Evolutionary conservation across 2,888 invertebrate genomes (phyloP).

Genomic region (Lycaena phlaeas): DNA sequence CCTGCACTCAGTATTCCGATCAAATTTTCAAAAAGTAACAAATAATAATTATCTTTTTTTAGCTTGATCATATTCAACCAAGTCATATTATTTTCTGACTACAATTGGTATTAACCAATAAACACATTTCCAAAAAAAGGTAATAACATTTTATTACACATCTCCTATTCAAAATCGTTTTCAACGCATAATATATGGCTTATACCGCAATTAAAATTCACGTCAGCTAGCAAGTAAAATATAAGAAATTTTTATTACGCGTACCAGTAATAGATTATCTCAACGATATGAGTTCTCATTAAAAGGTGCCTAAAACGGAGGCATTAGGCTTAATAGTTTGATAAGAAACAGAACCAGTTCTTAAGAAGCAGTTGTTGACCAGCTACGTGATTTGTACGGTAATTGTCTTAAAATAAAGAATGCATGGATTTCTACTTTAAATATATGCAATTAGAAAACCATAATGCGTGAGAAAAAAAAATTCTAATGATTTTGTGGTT

Average conservation of each 20-base stretch:
- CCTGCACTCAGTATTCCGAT: too few species aligned
- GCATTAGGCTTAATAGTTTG: slow-evolving; percentile 24
- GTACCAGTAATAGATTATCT: slow-evolving; percentile 9
- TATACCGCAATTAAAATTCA: not conserved
- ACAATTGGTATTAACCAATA: too few species aligned
- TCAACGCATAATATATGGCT: not conserved
- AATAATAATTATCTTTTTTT: too few species aligned
- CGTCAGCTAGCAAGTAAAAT: not conserved
- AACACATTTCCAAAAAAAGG: too few species aligned
- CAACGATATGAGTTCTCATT: slow-evolving; percentile 14
- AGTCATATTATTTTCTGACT: too few species aligned
- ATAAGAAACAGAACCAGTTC: slow-evolving; percentile 24
- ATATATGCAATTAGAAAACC: slow-evolving; percentile 26
- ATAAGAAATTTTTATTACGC: not conserved
- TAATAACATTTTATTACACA: too few species aligned
- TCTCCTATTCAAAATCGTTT: too few species aligned
- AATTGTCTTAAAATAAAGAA: slow-evolving; percentile 24
- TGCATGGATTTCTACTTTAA: slow-evolving; percentile 25
- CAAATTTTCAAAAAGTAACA: too few species aligned
- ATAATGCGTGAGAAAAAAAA: slow-evolving; percentile 23
- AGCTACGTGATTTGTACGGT: slow-evolving; percentile 24
- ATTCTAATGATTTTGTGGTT: too few species aligned
- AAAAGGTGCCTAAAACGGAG: slow-evolving; percentile 25
- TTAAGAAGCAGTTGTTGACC: slow-evolving; percentile 20
- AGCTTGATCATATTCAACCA: too few species aligned